A percentile compares a stretch with the other conserved stretches of the same genome.
phyloP scores from a whole-genome alignment of 1,140 invertebrate species.

The Gryllus bimaculatus region DNA sequence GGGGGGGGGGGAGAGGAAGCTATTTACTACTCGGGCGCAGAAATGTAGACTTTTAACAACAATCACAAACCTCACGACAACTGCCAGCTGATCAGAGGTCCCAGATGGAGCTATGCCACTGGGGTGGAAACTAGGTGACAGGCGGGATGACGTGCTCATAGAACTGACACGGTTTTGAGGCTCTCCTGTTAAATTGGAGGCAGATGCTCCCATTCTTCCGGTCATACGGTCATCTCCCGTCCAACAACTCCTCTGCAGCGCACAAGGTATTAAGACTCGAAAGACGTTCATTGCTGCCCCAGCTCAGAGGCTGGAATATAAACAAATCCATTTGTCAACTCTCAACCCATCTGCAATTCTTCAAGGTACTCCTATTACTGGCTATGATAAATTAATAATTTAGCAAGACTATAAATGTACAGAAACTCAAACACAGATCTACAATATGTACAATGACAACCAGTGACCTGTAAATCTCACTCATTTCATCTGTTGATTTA shows the following conservation, averaged over 20 bases:
- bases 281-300: slow-evolving; percentile 50
- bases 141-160: neutral
- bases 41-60: too few relatives aligned
- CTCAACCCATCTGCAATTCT: neutral
- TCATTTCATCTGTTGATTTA: neutral
- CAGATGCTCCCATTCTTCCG: slow-evolving; percentile 33
- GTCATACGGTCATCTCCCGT: slow-evolving; percentile 40
- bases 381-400: neutral
- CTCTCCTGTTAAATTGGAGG: slow-evolving; percentile 23
- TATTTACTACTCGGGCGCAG: too few relatives aligned
- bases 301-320: slow-evolving; percentile 40
- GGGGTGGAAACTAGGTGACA: slow-evolving; percentile 7
- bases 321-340: neutral
- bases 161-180: slow-evolving; percentile 15
- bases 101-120: slow-evolving; percentile 24
- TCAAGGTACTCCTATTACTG: neutral
- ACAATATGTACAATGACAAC: neutral
- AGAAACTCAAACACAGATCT: neutral
- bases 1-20: too few relatives aligned
- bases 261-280: slow-evolving; percentile 47
- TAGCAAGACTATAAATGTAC: neutral
- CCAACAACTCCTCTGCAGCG: slow-evolving; percentile 46
- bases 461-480: slow-evolving; percentile 14
- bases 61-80: slow-evolving; percentile 18
- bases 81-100: slow-evolving; percentile 21